Evolutionary conservation across 2,113 vertebrate species (phyloP).

Genomic region (Neolamprologus devosi): DNA sequence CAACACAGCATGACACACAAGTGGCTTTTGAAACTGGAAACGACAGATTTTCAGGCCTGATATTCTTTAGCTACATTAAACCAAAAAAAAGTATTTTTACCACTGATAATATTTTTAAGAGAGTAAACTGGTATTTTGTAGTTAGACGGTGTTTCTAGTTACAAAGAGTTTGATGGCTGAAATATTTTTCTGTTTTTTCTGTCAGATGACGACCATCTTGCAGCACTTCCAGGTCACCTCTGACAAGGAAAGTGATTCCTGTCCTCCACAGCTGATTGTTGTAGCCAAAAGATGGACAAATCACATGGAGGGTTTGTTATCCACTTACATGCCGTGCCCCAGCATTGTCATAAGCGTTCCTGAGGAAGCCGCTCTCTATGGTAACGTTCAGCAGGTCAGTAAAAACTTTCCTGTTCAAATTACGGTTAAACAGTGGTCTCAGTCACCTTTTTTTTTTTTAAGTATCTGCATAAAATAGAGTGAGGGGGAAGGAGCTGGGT

Average conservation of each 20-base stretch:
- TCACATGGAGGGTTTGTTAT: slow-evolving; percentile 63
- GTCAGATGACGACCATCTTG: slow-evolving; percentile 77
- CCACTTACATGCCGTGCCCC: slow-evolving; percentile 76
- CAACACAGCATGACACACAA: not conserved
- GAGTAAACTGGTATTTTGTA: not conserved
- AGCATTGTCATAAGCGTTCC: slow-evolving; percentile 72
- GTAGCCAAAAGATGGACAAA: slow-evolving; percentile 75
- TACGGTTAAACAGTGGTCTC: not conserved
- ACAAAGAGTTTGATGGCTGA: not conserved
- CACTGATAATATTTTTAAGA: not conserved
- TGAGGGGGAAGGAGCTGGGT: not conserved
- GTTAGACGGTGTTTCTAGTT: not conserved
- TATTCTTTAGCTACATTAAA: not conserved
- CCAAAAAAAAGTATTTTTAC: not conserved
- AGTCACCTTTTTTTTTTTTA: not conserved
- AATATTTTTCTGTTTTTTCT: not conserved
- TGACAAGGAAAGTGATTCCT: slow-evolving; percentile 43
- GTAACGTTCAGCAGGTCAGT: slow-evolving; percentile 84
- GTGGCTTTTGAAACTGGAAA: not conserved
- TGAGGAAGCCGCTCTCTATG: slow-evolving; percentile 84
- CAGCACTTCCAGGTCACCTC: slow-evolving; percentile 70
- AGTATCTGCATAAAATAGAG: not conserved
- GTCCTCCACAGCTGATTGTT: slow-evolving; percentile 76
- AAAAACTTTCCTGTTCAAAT: not conserved
- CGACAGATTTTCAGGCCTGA: not conserved